A percentile compares a stretch with the other conserved stretches of the same genome.
These are phyloP conservation scores for Vultur gryphus DNA, from an alignment of 2,797 vertebrate genomes.

Conservation along the genomic window DNA sequence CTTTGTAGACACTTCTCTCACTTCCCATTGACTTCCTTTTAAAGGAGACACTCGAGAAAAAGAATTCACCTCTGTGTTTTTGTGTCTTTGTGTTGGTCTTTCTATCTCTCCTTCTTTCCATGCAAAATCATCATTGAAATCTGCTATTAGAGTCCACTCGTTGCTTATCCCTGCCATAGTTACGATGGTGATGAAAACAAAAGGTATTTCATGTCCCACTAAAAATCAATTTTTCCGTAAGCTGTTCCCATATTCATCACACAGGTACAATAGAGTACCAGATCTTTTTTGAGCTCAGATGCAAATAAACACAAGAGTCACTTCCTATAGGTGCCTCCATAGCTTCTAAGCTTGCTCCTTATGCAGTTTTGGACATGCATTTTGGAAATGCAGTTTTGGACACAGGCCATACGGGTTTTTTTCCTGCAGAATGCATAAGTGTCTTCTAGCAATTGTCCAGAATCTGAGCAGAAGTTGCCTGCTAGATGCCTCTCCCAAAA, in stretches of 20 bases:
- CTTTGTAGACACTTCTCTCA: neutral
- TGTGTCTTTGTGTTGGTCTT: constrained; percentile 63
- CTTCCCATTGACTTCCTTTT: constrained; percentile 9
- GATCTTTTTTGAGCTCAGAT: neutral
- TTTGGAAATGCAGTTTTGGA: constrained; percentile 69
- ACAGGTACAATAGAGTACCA: neutral
- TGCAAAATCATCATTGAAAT: constrained; percentile 67
- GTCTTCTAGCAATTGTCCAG: neutral
- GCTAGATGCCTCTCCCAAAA: neutral
- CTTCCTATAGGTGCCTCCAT: constrained; percentile 35
- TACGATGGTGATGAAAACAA: constrained; percentile 25
- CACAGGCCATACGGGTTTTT: constrained; percentile 15
- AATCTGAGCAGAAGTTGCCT: neutral
- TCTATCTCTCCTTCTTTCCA: constrained; percentile 55
- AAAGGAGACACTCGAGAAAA: constrained; percentile 54
- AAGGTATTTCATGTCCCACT: neutral
- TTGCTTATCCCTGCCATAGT: constrained; percentile 37
- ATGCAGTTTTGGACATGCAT: constrained; percentile 39
- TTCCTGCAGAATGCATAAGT: neutral
- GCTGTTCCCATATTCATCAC: neutral
- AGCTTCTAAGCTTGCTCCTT: constrained; percentile 56
- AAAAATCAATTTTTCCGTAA: neutral
- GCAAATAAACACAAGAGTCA: neutral
- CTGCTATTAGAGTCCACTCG: constrained; percentile 60
- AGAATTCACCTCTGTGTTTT: constrained; percentile 58